Conservation (phyloP, 1,140 invertebrate species). For the Bactericera cockerelli region DNA sequence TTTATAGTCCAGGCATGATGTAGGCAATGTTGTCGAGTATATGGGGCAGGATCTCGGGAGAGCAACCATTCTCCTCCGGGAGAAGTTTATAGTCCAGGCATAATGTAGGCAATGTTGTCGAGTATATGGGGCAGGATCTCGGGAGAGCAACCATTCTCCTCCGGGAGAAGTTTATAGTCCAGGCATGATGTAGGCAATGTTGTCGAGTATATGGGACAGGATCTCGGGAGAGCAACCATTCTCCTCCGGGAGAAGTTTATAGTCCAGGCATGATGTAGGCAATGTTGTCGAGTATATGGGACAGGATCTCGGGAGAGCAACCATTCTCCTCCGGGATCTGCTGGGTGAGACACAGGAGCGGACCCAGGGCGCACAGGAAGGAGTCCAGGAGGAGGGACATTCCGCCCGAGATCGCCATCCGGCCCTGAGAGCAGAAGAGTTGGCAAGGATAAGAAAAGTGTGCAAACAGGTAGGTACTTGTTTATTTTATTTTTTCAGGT, state of each 20-base stretch:
- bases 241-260: constrained; percentile 32
- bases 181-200: no score
- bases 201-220: constrained; percentile 68
- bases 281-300: constrained; percentile 78
- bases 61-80: no score
- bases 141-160: no score
- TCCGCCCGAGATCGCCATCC: constrained; percentile 86
- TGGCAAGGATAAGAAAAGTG: neutral
- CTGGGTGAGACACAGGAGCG: constrained; percentile 72
- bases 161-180: no score
- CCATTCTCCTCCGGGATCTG: constrained; percentile 62
- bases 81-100: no score
- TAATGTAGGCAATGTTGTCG: no score
- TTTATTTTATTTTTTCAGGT: no score
- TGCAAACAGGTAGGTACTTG: neutral
- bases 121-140: no score
- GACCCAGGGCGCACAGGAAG: constrained; percentile 78
- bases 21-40: no score
- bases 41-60: no score
- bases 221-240: constrained; percentile 52
- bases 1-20: no score
- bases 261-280: constrained; percentile 94
- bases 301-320: constrained; percentile 48
- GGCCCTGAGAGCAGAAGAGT: constrained; percentile 49
- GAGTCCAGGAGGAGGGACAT: constrained; percentile 89